Base-by-base conservation (phyloP, 2,888 invertebrate species). In the Eumacrocentrus americanus region DNA sequence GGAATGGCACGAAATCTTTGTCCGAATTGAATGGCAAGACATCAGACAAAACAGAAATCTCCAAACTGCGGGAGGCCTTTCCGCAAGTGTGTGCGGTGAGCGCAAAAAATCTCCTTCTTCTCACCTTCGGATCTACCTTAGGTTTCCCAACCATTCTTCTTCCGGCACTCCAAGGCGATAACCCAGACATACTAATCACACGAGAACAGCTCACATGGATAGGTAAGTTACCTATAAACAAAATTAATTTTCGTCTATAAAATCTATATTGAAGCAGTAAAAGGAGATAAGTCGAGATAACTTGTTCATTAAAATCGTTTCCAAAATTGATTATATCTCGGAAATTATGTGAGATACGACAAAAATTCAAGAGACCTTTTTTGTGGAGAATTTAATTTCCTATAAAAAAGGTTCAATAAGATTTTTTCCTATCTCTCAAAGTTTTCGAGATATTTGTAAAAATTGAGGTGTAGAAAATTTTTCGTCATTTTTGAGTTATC, bases 111-210 rank as follows among this genome's bases (percentile, higher is more conserved):
- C 83, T 91, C 60, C 82, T 92, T 35, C 84, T 92, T 34, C 81
- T 91, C 67, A 89, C 88, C 6, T 92, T 90, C 78, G 92, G 92
- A 54, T 89, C 91, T 86, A 90, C 91, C 0, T 80, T 92, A 47
- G 92, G 92, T 0, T 92, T 91, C 70, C 88, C 91, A 0, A 91
- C 92, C 3, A 91, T 92, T 63, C 85, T 92, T 14, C 91, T 92
- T 69, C 91, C 92, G 4, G 89, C 89, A 5, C 84, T 92, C 40
- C 84, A 82, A 63, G 81, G 85, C 47, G 25, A 66, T 0, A 58
- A 73, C 44, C 53, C 78, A 1, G 83, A 83, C 4, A 71, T 79
- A 5, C 58, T 61, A 0, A 76, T 76, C 1, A 75, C 72, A 1
- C 63, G 68, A 9, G 78, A 79, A 16, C 74, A 80, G 53, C 38